Evolutionary conservation across 2,113 vertebrate species (phyloP).

Genomic region (Cynocephalus volans): DNA sequence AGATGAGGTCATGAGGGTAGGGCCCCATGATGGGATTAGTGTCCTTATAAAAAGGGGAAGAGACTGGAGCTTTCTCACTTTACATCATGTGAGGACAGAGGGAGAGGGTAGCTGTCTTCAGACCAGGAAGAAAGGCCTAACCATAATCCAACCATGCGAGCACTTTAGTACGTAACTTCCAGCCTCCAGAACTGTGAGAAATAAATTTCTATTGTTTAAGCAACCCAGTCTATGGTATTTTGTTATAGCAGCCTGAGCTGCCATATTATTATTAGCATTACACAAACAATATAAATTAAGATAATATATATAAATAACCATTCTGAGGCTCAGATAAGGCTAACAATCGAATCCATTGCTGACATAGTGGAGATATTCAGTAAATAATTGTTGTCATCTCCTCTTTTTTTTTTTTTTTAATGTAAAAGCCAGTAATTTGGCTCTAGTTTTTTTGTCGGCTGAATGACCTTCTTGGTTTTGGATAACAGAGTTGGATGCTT

Average conservation of each 20-base stretch:
- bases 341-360: background rate
- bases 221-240: background rate
- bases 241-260: background rate
- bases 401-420: background rate
- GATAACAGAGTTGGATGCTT: background rate
- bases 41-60: background rate
- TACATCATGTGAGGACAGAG: background rate
- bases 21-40: background rate
- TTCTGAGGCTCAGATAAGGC: background rate
- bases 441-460: background rate
- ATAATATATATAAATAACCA: background rate
- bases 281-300: background rate
- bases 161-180: background rate
- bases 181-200: background rate
- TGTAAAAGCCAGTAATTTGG: background rate
- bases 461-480: conserved; percentile 1
- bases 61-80: background rate
- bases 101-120: background rate
- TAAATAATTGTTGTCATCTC: background rate
- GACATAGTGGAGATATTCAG: background rate
- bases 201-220: background rate
- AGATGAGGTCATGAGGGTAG: background rate
- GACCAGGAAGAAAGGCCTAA: background rate
- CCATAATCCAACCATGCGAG: background rate
- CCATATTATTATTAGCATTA: background rate